Evolutionary conservation across 1,140 invertebrate genomes (phyloP), one percentile per base, ranked within the genome.

Genomic region (Tigriopus japonicus): DNA sequence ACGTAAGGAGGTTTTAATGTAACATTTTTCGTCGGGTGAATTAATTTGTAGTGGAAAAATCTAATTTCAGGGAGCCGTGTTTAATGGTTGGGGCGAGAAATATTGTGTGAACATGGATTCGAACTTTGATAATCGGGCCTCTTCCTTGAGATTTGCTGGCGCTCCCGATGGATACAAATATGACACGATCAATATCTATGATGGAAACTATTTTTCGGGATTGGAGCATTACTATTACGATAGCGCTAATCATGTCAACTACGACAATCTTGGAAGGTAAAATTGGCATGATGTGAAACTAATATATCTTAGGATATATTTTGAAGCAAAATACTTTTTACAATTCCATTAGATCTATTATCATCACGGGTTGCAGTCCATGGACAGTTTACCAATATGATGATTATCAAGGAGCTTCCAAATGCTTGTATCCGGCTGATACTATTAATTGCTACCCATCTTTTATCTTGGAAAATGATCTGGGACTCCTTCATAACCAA

Each of bases 301-400:
- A n/a, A n/a, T n/a, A n/a, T n/a, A n/a, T n/a, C n/a, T n/a, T n/a
- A n/a, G n/a, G n/a, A n/a, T n/a, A n/a, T n/a, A n/a, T n/a, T n/a
- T n/a, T n/a, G n/a, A n/a, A n/a, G n/a, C n/a, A n/a, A n/a, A n/a
- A n/a, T n/a, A n/a, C n/a, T 35, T 35, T 17, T 49, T 49, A 17
- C 3, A 5, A 9, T 35, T 35, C n/a, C n/a, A n/a, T 35, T n/a
- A 54, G 28, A 14, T 54, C 52, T 5, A 14, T 14, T 19, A 35
- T 54, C 28, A 24, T 54, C 15, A 54, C 52, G 14, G 52, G 52
- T 24, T 54, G 52, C 52, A 23, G 19, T 14, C 15, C 52, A n/a
- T 54, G 52, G 52, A 54, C 52, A n/a, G 19, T 54, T 6, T 54
- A 54, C 52, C 15, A 54, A 24, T 35, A 54, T 24, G n/a, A 21